Evolutionary conservation across 1,140 invertebrate species (phyloP).

Genomic region (Aplysia californica): DNA sequence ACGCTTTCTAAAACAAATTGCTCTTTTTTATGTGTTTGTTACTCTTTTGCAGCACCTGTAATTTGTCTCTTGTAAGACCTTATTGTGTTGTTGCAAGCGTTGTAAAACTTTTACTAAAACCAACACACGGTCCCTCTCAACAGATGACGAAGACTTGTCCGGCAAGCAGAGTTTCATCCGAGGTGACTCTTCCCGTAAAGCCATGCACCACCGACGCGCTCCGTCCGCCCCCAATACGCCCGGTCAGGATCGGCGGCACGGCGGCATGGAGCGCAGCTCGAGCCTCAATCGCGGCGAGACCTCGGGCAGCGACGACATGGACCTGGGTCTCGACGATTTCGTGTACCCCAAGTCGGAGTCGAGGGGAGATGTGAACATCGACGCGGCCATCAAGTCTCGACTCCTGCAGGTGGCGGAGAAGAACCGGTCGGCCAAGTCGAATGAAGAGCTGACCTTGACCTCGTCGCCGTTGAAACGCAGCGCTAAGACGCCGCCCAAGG

Average conservation of each 20-base stretch:
- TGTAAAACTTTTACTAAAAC: no score
- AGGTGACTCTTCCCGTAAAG: slow-evolving; percentile 53
- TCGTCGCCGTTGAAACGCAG: slow-evolving; percentile 25
- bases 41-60: no score
- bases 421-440: slow-evolving; percentile 24
- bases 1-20: no score
- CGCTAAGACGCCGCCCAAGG: slow-evolving; percentile 44
- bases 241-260: slow-evolving; percentile 29
- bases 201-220: slow-evolving; percentile 46
- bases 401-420: slow-evolving; percentile 25
- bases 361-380: slow-evolving; percentile 30
- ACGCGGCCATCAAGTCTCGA: slow-evolving; percentile 32
- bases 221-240: slow-evolving; percentile 58
- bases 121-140: no score
- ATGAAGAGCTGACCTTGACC: slow-evolving; percentile 27
- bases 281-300: neutral
- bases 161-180: slow-evolving; percentile 53
- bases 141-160: no score
- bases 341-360: neutral
- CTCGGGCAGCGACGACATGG: slow-evolving; percentile 10
- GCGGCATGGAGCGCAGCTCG: slow-evolving; percentile 19
- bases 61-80: no score
- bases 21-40: no score
- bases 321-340: slow-evolving; percentile 2
- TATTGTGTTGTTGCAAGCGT: no score